phyloP scores from a whole-genome alignment of 2,113 vertebrate species.

The Cacatua alba region DNA sequence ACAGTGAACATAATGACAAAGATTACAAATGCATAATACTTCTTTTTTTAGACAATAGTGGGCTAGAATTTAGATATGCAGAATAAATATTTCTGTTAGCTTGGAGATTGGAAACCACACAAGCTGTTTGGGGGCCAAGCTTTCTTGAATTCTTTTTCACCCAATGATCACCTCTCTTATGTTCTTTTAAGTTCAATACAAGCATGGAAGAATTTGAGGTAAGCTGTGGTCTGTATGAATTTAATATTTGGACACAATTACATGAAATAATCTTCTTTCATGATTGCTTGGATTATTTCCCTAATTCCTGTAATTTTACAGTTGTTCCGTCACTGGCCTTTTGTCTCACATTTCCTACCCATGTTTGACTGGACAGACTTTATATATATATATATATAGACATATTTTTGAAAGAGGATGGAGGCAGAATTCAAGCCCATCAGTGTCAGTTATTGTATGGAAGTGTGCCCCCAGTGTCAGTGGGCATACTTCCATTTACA shows the following conservation, averaged over 20 bases:
- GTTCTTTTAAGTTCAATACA: not conserved
- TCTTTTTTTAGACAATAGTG: not conserved
- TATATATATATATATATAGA: not conserved
- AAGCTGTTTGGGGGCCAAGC: not conserved
- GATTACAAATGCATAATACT: not conserved
- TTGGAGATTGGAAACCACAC: not conserved
- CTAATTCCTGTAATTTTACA: constrained; percentile 2
- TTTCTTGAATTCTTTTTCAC: not conserved
- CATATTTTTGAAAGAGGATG: not conserved
- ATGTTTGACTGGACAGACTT: not conserved
- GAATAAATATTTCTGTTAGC: constrained; percentile 4
- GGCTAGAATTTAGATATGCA: not conserved
- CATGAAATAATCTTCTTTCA: not conserved
- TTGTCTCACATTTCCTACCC: constrained; percentile 3
- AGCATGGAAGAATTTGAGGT: not conserved
- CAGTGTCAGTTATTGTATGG: not conserved
- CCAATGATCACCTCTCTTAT: not conserved
- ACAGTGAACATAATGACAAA: constrained; percentile 22
- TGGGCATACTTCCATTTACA: not conserved
- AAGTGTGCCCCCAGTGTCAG: not conserved
- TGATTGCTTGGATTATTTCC: not conserved
- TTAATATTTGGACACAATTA: not conserved
- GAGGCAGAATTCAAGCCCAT: not conserved
- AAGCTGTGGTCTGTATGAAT: not conserved
- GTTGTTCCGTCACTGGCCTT: not conserved